A percentile compares a stretch with the other conserved stretches of the same genome.
phyloP scores from a whole-genome alignment of 2,797 vertebrate genomes.

The Dendrocincla tyrannina region DNA sequence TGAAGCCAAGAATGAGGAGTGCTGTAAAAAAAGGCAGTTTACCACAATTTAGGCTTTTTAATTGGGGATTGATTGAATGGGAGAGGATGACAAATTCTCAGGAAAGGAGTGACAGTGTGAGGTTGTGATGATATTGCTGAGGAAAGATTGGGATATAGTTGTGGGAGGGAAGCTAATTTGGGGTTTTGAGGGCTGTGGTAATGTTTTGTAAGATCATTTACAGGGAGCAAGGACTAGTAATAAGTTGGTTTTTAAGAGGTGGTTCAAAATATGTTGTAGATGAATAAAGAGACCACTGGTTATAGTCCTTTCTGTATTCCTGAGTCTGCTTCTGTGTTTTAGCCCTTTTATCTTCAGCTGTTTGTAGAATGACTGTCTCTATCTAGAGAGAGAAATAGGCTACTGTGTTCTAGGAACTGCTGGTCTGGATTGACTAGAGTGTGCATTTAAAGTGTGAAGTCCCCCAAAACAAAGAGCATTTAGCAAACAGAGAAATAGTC shows the following conservation, averaged over 20 bases:
- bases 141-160: not conserved
- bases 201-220: not conserved
- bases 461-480: conserved; percentile 42
- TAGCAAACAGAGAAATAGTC: not conserved
- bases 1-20: not conserved
- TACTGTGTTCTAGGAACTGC: conserved; percentile 27
- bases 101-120: not conserved
- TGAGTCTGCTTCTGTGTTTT: not conserved
- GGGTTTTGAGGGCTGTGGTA: not conserved
- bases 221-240: not conserved
- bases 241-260: not conserved
- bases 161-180: not conserved
- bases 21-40: not conserved
- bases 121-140: not conserved
- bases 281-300: not conserved
- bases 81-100: not conserved
- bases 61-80: not conserved
- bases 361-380: not conserved
- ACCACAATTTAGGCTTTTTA: not conserved
- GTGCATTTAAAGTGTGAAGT: not conserved
- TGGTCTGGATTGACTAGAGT: conserved; percentile 1
- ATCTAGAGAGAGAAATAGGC: conserved; percentile 19
- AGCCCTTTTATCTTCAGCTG: not conserved
- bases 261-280: not conserved
- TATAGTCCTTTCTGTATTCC: not conserved